phyloP scores from a whole-genome alignment of 2,113 vertebrate genomes.

The Nothoprocta pentlandii region DNA sequence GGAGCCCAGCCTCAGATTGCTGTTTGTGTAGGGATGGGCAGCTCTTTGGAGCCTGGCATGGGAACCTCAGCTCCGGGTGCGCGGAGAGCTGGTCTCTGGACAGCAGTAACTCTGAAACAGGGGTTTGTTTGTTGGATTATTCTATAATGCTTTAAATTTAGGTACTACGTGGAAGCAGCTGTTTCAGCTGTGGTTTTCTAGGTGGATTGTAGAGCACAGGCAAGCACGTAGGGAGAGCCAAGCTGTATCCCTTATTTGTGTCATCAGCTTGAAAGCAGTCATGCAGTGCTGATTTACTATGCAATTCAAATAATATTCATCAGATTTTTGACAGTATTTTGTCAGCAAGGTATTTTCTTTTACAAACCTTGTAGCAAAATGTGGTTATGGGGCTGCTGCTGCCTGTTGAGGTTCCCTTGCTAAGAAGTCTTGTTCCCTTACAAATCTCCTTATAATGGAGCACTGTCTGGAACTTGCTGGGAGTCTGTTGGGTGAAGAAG shows the following conservation, averaged over 20 bases:
- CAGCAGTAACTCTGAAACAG: neutral
- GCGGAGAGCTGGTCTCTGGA: neutral
- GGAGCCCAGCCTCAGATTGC: slow-evolving; percentile 4
- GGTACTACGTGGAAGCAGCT: neutral
- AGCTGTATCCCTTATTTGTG: neutral
- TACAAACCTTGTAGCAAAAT: neutral
- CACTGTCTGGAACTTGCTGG: neutral
- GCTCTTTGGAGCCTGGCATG: neutral
- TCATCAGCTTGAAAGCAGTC: neutral
- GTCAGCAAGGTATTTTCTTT: neutral
- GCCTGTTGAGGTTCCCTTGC: neutral
- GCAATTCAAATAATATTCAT: neutral
- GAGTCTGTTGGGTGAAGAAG: neutral
- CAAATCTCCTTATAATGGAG: no score
- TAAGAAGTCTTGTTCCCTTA: neutral
- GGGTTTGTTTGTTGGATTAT: neutral
- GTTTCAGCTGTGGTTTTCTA: neutral
- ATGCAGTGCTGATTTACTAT: neutral
- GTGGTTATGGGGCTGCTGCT: neutral
- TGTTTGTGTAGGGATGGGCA: neutral
- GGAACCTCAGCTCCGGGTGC: neutral
- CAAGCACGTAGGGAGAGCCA: neutral
- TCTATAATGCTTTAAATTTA: neutral
- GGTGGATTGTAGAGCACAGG: neutral
- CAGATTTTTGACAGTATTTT: neutral